Conservation (phyloP, 2,797 vertebrate species). For the Mus spretus region DNA sequence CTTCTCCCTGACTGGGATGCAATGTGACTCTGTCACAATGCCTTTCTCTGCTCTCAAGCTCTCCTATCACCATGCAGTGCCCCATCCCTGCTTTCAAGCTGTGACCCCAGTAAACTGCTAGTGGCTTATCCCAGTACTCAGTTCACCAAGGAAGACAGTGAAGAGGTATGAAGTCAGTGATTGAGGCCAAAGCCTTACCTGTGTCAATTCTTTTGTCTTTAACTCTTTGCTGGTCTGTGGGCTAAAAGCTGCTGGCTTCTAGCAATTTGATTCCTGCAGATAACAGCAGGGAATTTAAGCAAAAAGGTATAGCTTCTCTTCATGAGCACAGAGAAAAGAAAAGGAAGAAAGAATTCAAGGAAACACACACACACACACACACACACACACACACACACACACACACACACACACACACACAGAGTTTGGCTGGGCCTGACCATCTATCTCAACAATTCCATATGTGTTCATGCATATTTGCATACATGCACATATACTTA, state of each 20-base stretch:
- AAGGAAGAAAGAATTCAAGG: not conserved
- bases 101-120: not conserved
- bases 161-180: not conserved
- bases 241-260: not conserved
- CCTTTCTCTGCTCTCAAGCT: not conserved
- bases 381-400: too few relatives aligned
- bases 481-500: not conserved
- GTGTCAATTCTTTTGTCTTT: not conserved
- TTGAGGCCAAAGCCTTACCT: not conserved
- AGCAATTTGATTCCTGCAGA: not conserved
- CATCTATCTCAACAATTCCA: not conserved
- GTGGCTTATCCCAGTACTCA: not conserved
- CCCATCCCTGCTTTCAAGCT: not conserved
- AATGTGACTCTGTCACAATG: too few relatives aligned
- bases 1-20: not conserved
- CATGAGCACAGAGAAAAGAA: not conserved
- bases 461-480: not conserved
- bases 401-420: not conserved
- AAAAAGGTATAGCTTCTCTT: not conserved
- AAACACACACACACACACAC: too few relatives aligned
- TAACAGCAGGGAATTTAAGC: not conserved
- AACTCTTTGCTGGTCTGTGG: not conserved
- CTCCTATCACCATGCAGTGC: not conserved
- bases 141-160: too few relatives aligned
- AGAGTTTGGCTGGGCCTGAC: not conserved